Conservation (phyloP, 1,140 invertebrate species). For the Euborellia annulipes region DNA sequence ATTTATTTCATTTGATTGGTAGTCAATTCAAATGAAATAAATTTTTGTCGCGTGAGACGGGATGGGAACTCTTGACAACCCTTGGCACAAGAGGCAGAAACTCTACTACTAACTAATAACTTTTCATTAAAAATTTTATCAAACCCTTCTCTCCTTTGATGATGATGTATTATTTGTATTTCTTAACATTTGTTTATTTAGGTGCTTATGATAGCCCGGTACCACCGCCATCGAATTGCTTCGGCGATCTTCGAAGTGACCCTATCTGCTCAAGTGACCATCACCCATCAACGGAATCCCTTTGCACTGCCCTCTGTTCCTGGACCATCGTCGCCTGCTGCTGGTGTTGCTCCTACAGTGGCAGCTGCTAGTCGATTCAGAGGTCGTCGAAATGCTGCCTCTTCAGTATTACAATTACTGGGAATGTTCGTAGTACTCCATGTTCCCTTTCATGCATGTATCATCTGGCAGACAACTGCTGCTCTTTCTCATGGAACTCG, state of each 20-base stretch:
- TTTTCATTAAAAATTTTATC: too few relatives aligned
- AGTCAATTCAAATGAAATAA: too few relatives aligned
- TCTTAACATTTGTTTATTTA: too few relatives aligned
- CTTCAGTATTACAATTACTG: constrained; percentile 51
- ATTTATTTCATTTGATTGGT: too few relatives aligned
- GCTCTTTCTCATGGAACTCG: constrained; percentile 13
- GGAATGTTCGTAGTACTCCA: constrained; percentile 54
- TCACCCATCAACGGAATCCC: constrained; percentile 63
- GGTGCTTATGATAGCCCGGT: constrained; percentile 60
- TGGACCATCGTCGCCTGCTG: constrained; percentile 25
- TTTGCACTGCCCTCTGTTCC: constrained; percentile 30
- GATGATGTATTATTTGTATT: too few relatives aligned
- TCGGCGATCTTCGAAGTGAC: constrained; percentile 73
- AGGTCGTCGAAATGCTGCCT: constrained; percentile 42
- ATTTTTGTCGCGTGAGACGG: too few relatives aligned
- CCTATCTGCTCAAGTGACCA: constrained; percentile 63
- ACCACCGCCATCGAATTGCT: constrained; percentile 66
- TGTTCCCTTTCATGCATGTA: constrained; percentile 51
- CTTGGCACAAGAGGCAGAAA: too few relatives aligned
- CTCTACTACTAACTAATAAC: too few relatives aligned
- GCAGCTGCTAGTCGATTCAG: constrained; percentile 36
- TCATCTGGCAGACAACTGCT: constrained; percentile 46
- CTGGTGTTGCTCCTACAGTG: constrained; percentile 29
- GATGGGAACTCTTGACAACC: too few relatives aligned
- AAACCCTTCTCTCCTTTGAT: too few relatives aligned